These are phyloP conservation scores for Patella caerulea DNA, from an alignment of 2,888 invertebrate genomes.

Conservation along the genomic window DNA sequence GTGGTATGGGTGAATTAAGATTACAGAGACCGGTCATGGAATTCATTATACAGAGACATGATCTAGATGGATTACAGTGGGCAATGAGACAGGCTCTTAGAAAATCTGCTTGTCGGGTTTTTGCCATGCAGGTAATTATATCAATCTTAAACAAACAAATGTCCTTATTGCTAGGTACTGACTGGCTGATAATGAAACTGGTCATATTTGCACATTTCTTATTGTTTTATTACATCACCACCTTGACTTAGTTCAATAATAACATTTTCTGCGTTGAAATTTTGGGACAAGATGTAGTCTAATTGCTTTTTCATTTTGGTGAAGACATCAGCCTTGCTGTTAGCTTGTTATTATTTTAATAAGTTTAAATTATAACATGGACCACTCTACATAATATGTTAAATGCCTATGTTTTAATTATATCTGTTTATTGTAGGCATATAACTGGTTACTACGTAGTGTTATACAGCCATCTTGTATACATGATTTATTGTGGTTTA, in stretches of 20 bases:
- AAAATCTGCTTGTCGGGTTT: constrained; percentile 79
- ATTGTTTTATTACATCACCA: too few relatives aligned
- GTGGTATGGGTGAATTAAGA: constrained; percentile 53
- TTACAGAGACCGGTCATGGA: constrained; percentile 87
- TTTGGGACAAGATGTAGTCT: too few relatives aligned
- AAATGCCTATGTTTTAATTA: background rate
- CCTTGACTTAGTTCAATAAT: too few relatives aligned
- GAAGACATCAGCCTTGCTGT: too few relatives aligned
- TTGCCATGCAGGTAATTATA: constrained; percentile 82
- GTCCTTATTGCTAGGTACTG: background rate
- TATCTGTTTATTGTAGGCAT: constrained; percentile 76
- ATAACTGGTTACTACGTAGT: constrained; percentile 94
- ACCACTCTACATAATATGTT: background rate
- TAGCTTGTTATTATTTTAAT: too few relatives aligned
- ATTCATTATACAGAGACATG: constrained; percentile 84
- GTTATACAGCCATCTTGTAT: constrained; percentile 92
- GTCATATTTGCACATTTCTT: too few relatives aligned
- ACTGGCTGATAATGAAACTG: background rate
- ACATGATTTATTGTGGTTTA: constrained; percentile 98
- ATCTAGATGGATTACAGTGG: constrained; percentile 85
- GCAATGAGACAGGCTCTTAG: constrained; percentile 90
- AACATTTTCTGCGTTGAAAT: too few relatives aligned
- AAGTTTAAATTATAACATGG: background rate
- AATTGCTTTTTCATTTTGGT: too few relatives aligned
- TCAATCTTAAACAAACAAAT: background rate